A percentile compares a stretch with the other conserved stretches of the same genome.
Evolutionary conservation across 2,113 vertebrate species (phyloP).

Genomic region (Oryzias woworae): DNA sequence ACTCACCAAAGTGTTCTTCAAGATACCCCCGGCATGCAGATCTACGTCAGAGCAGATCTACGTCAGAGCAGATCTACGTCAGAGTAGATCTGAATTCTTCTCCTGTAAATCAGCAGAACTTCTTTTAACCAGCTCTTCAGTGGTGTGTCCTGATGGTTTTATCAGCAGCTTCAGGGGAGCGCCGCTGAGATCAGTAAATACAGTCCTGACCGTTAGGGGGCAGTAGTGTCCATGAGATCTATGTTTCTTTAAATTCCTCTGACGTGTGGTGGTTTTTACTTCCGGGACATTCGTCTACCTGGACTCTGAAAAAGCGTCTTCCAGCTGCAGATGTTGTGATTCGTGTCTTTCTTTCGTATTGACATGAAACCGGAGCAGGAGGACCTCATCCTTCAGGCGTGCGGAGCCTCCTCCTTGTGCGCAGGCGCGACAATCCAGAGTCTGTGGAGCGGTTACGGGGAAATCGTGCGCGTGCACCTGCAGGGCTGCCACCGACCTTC

Average conservation of each 20-base stretch:
- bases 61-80: too few species aligned
- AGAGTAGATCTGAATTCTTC: too few species aligned
- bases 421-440: conserved; percentile 73
- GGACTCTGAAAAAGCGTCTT: too few species aligned
- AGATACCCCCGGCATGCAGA: too few species aligned
- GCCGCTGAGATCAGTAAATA: background rate
- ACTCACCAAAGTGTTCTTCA: too few species aligned
- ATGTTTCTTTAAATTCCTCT: background rate
- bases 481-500: conserved; percentile 66
- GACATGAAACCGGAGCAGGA: conserved; percentile 73
- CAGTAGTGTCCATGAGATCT: background rate
- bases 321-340: background rate
- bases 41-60: too few species aligned
- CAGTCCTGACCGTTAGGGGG: conserved; percentile 33
- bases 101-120: too few species aligned
- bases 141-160: too few species aligned
- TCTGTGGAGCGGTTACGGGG: conserved; percentile 78
- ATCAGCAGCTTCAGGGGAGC: too few species aligned
- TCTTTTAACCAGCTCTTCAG: too few species aligned
- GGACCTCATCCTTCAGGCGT: conserved; percentile 70
- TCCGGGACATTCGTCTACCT: background rate
- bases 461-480: conserved; percentile 75
- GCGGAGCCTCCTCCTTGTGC: conserved; percentile 59
- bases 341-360: accelerated
- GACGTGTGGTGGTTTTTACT: background rate